A percentile compares a stretch with the other conserved stretches of the same genome.
Evolutionary conservation across 1,140 invertebrate genomes (phyloP).

Genomic region (Bursaphelenchus mucronatus): DNA sequence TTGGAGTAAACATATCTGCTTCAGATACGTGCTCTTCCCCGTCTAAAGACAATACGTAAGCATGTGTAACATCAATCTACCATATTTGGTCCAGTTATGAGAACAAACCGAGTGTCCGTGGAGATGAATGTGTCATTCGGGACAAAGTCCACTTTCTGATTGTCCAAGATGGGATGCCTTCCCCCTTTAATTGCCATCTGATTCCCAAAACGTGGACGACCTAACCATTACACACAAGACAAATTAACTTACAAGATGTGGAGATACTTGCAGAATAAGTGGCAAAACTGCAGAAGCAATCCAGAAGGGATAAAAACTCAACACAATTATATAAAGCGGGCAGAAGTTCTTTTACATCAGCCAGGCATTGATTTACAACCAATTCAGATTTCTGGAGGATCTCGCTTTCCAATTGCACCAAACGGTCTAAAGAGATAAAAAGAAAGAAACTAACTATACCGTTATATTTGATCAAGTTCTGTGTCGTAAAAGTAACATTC

Average conservation of each 20-base stretch:
- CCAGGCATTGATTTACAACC: constrained; percentile 31
- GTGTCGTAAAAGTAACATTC: constrained; percentile 44
- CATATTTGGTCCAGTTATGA: constrained; percentile 51
- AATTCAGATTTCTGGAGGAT: constrained; percentile 40
- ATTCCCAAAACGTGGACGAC: constrained; percentile 36
- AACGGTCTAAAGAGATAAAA: constrained; percentile 30
- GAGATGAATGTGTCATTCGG: constrained; percentile 42
- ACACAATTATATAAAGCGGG: constrained; percentile 37
- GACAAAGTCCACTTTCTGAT: constrained; percentile 13
- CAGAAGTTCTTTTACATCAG: constrained; percentile 24
- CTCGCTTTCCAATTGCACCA: constrained; percentile 31
- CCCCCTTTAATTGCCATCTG: constrained; percentile 29
- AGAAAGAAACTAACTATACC: constrained; percentile 25
- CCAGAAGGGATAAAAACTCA: constrained; percentile 39
- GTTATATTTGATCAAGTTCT: constrained; percentile 43
- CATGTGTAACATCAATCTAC: constrained; percentile 16
- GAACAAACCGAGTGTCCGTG: constrained; percentile 31
- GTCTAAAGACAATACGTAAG: constrained; percentile 64
- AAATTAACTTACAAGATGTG: constrained; percentile 34
- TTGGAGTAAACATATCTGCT: constrained; percentile 79
- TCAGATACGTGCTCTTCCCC: constrained; percentile 85
- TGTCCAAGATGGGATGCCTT: constrained; percentile 39
- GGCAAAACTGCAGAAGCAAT: constrained; percentile 39
- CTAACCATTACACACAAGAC: constrained; percentile 15
- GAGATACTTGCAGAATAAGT: constrained; percentile 27